Percentiles rank a stretch among this genome's conserved stretches.
phyloP scores from a whole-genome alignment of 2,888 invertebrate genomes.

The Oeneis ivallda region DNA sequence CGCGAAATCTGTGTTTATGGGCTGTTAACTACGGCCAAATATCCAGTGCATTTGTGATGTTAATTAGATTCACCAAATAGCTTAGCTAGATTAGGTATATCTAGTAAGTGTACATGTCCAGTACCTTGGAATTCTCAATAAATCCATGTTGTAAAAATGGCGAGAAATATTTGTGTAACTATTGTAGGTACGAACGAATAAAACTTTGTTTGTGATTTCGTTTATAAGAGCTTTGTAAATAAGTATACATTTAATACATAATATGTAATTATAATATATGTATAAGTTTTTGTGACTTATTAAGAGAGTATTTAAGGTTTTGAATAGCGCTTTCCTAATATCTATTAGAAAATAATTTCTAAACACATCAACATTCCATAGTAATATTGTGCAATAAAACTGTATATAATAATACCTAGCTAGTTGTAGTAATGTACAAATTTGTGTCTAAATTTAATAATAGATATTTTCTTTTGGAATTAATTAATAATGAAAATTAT shows the following conservation, averaged over 20 bases:
- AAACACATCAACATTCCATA: constrained; percentile 68
- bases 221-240: constrained; percentile 34
- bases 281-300: constrained; percentile 19
- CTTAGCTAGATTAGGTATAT: constrained; percentile 45
- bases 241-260: too few relatives aligned
- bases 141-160: constrained; percentile 23
- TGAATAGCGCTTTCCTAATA: constrained; percentile 18
- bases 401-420: constrained; percentile 51
- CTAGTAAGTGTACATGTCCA: constrained; percentile 43
- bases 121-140: constrained; percentile 57
- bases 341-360: constrained; percentile 20
- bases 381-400: constrained; percentile 68
- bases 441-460: constrained; percentile 39
- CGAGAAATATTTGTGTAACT: constrained; percentile 28
- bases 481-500: constrained; percentile 19
- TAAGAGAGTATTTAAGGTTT: constrained; percentile 15
- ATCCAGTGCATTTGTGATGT: constrained; percentile 75
- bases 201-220: constrained; percentile 19
- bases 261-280: constrained; percentile 21
- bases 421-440: constrained; percentile 48
- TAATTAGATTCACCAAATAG: constrained; percentile 68
- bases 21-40: constrained; percentile 31
- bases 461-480: constrained; percentile 25
- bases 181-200: constrained; percentile 19
- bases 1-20: constrained; percentile 30